phyloP scores from a whole-genome alignment of 2,888 invertebrate species.

The Agrochola lota region DNA sequence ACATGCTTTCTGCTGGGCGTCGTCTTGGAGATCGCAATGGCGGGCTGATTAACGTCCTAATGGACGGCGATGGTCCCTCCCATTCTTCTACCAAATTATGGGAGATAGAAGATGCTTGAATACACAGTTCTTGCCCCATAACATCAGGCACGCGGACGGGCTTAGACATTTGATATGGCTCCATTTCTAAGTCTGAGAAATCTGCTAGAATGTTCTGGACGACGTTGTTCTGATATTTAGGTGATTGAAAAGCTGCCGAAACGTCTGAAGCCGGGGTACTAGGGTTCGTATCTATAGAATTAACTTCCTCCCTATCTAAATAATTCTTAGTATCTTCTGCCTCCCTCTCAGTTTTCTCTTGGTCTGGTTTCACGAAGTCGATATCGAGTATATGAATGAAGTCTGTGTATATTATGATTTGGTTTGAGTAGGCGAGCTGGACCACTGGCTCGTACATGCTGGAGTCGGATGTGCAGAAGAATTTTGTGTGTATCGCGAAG shows the following conservation, averaged over 20 bases:
- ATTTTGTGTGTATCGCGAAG: slow-evolving; percentile 97
- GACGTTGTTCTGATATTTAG: slow-evolving; percentile 89
- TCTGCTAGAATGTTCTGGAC: slow-evolving; percentile 92
- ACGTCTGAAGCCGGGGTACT: slow-evolving; percentile 84
- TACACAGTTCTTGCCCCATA: slow-evolving; percentile 87
- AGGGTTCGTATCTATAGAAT: slow-evolving; percentile 81
- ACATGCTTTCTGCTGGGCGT: slow-evolving; percentile 88
- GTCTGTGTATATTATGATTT: slow-evolving; percentile 96
- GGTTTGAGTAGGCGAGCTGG: slow-evolving; percentile 93
- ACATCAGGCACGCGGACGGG: slow-evolving; percentile 86
- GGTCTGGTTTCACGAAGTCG: slow-evolving; percentile 88
- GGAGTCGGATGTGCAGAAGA: slow-evolving; percentile 96
- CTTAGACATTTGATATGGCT: slow-evolving; percentile 84
- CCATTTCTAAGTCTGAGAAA: slow-evolving; percentile 91
- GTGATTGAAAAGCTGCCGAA: slow-evolving; percentile 87
- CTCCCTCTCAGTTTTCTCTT: slow-evolving; percentile 75
- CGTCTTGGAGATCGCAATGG: slow-evolving; percentile 86
- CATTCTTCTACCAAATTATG: slow-evolving; percentile 89
- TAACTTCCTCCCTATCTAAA: slow-evolving; percentile 82
- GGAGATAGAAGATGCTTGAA: slow-evolving; percentile 86
- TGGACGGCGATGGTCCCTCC: slow-evolving; percentile 88
- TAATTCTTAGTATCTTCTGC: slow-evolving; percentile 81
- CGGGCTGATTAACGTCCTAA: slow-evolving; percentile 87
- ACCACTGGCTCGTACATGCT: slow-evolving; percentile 94
- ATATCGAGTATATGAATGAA: slow-evolving; percentile 95